Evolutionary conservation across 2,113 vertebrate species (phyloP), one percentile per base, ranked within the genome.

Genomic region (Dicentrarchus labrax): DNA sequence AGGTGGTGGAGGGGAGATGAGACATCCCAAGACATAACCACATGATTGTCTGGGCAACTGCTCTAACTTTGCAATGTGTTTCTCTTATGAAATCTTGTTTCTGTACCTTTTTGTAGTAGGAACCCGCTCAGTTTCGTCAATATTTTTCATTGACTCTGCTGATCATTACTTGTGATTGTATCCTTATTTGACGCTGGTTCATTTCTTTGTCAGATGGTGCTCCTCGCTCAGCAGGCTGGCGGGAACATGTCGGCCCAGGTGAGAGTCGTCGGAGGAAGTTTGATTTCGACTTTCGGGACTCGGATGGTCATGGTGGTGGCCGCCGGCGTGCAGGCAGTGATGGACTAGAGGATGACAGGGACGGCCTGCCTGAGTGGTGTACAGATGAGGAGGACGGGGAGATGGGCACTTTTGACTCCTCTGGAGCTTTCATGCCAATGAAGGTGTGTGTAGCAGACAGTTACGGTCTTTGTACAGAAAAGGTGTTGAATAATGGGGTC

Each of bases 391-490:
- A 97, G 86, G 97, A 97, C 0, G 96, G 96, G 47, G 97, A 96
- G 64, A 97, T 98, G 97, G 97, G 97, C 71, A 98, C 97, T 8
- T 98, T 98, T 1, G 97, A 98, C 88, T 97, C 97, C 11, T 97
- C 97, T 0, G 97, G 97, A 64, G 97, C 97, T 47, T 98, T 97
- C 92, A 94, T 98, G 92, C 91, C 97, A 8, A 80, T 97, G 78
- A 98, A 97, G 97, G 97, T 98, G 71, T 45, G 84, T 39, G 30
- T 41, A 47, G 30, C 30, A 30, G 19, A 2, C 19, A 15, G 12
- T 48, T 48, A 15, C 30, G 3, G 38, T 43, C 53, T 72, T 72
- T 22, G 2, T 17, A 24, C 11, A 5, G 12, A 51, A 15, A 53
- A 0, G 6, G 66, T 38, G 45, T 36, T 11, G 8, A 24, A 48